Conservation (phyloP, 2,113 vertebrate genomes). For the Chamaetylas fuelleborni region DNA sequence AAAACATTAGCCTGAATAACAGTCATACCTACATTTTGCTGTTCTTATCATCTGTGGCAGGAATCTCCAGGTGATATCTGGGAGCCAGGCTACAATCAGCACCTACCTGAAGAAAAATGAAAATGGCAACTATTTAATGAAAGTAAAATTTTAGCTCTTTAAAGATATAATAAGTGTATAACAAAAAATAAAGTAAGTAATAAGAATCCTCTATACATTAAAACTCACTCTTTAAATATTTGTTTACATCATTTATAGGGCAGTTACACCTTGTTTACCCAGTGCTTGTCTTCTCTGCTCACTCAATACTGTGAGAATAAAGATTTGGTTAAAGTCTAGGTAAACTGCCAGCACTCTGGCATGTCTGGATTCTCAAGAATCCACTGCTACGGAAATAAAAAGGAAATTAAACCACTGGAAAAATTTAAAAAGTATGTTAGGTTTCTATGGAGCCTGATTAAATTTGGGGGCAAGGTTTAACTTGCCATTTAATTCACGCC, state of each 20-base stretch:
- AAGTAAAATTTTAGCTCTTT: background rate
- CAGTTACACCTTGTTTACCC: background rate
- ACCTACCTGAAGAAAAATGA: background rate
- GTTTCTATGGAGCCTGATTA: background rate
- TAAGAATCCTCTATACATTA: background rate
- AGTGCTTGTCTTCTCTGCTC: background rate
- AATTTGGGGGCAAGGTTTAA: background rate
- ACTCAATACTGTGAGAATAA: background rate
- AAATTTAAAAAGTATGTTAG: background rate
- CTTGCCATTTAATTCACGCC: background rate
- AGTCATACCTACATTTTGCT: background rate
- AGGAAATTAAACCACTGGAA: slow-evolving; percentile 55
- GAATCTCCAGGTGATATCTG: background rate
- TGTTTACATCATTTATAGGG: background rate
- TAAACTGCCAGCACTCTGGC: slow-evolving; percentile 14
- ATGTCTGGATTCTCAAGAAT: slow-evolving; percentile 63
- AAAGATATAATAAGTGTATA: background rate
- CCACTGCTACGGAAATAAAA: slow-evolving; percentile 36
- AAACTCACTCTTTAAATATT: background rate
- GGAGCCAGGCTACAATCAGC: background rate
- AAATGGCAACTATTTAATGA: background rate
- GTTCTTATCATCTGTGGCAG: background rate
- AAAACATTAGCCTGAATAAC: background rate
- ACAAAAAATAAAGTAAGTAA: background rate
- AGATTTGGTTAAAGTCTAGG: background rate